Percentiles rank a stretch among this genome's conserved stretches.
Conservation (phyloP, 2,888 invertebrate species). For the Agonum fuliginosum region DNA sequence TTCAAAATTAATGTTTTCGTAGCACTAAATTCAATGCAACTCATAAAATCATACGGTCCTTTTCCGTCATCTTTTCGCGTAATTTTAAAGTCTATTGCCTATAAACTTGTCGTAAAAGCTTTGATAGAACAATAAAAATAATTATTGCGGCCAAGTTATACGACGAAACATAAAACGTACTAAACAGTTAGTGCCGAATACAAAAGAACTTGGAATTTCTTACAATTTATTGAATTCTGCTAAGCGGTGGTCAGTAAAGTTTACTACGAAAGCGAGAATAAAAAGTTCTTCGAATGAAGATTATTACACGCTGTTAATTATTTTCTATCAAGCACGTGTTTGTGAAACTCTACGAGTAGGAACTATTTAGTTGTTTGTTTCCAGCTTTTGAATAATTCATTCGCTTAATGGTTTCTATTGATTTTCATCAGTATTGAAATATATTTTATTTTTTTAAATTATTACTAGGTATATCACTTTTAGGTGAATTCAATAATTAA, state of each 20-base stretch:
- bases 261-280: too few relatives aligned
- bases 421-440: too few relatives aligned
- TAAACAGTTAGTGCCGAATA: conserved; percentile 35
- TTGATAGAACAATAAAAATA: conserved; percentile 51
- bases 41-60: conserved; percentile 40
- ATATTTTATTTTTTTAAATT: too few relatives aligned
- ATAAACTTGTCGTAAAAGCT: conserved; percentile 48
- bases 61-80: conserved; percentile 27
- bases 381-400: too few relatives aligned
- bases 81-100: conserved; percentile 43
- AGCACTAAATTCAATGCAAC: conserved; percentile 27
- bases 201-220: conserved; percentile 5
- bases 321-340: too few relatives aligned
- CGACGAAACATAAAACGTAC: conserved; percentile 30
- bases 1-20: conserved; percentile 16
- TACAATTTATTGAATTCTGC: conserved; percentile 17
- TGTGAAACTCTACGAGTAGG: too few relatives aligned
- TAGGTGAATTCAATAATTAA: too few relatives aligned
- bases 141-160: conserved; percentile 45
- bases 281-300: too few relatives aligned
- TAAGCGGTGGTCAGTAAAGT: not conserved
- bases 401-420: too few relatives aligned
- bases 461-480: too few relatives aligned
- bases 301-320: too few relatives aligned
- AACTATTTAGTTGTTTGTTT: too few relatives aligned